Conservation (phyloP, 2,888 invertebrate genomes). For the Brenthis hecate region DNA sequence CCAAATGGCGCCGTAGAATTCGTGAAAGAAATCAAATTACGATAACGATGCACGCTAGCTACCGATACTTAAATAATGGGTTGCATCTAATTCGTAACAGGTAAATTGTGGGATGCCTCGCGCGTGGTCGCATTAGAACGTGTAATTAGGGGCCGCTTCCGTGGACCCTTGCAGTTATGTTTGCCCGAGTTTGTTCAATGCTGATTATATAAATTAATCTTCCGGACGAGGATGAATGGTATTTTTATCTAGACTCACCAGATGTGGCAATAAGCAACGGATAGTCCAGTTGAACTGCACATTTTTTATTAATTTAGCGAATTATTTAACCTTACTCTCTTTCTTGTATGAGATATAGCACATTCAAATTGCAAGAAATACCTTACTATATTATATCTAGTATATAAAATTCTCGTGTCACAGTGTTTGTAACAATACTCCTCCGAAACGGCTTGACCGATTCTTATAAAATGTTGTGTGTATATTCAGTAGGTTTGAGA, state of each 20-base stretch:
- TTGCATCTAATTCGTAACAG: slow-evolving; percentile 76
- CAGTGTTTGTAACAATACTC: no score
- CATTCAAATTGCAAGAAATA: no score
- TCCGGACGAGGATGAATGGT: slow-evolving; percentile 43
- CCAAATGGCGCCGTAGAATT: slow-evolving; percentile 71
- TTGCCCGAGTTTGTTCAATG: slow-evolving; percentile 68
- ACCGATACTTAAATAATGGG: slow-evolving; percentile 77
- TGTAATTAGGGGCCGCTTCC: slow-evolving; percentile 58
- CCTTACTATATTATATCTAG: no score
- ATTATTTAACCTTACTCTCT: no score
- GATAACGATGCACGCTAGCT: slow-evolving; percentile 77
- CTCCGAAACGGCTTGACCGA: no score
- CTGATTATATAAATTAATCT: slow-evolving; percentile 66
- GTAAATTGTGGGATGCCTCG: slow-evolving; percentile 74
- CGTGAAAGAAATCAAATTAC: slow-evolving; percentile 78
- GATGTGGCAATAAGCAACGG: background rate
- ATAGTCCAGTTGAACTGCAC: background rate
- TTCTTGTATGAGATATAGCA: no score
- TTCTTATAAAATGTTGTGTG: no score
- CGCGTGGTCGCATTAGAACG: slow-evolving; percentile 61
- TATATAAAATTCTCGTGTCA: no score
- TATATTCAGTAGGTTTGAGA: no score
- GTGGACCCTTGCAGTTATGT: slow-evolving; percentile 54
- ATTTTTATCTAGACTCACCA: slow-evolving; percentile 24
- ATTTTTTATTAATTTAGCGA: no score